Evolutionary conservation across 1,140 invertebrate genomes (phyloP).

Genomic region (Fragariocoptes setiger): DNA sequence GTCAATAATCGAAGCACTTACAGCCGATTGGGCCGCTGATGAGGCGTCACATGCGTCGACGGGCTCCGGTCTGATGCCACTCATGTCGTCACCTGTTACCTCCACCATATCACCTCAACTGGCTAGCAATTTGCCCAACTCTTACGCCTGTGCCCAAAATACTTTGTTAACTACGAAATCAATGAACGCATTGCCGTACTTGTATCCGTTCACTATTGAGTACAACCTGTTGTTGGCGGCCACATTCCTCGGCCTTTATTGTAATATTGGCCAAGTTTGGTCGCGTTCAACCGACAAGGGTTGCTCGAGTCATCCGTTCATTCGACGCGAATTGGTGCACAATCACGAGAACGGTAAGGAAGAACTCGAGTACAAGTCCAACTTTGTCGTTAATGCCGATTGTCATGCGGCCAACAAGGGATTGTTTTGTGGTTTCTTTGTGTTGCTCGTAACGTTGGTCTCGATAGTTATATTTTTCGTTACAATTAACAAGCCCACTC

Average conservation of each 20-base stretch:
- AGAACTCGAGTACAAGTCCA: constrained; percentile 16
- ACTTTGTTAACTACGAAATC: constrained; percentile 9
- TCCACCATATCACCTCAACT: background rate
- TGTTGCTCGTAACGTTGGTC: constrained; percentile 27
- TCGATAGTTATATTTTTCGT: constrained; percentile 34
- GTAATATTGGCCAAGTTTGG: constrained; percentile 26
- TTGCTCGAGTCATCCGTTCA: background rate
- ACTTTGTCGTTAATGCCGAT: constrained; percentile 30
- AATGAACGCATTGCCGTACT: constrained; percentile 17
- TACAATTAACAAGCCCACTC: constrained; percentile 22
- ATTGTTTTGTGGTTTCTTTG: constrained; percentile 28
- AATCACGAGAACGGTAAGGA: constrained; percentile 10
- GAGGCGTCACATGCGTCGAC: background rate
- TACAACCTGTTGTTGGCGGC: constrained; percentile 38
- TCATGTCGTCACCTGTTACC: background rate
- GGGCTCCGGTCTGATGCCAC: background rate
- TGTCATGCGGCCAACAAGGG: constrained; percentile 36
- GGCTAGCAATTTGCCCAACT: constrained; percentile 1
- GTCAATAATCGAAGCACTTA: background rate
- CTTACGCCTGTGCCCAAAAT: constrained; percentile 3
- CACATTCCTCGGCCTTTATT: constrained; percentile 34
- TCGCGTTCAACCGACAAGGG: background rate
- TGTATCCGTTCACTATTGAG: constrained; percentile 38
- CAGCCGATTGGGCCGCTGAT: background rate
- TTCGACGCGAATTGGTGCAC: constrained; percentile 5